Evolutionary conservation across 2,888 invertebrate genomes (phyloP), one percentile per base, ranked within the genome.

Genomic region (Sceliomorpha sp.): DNA sequence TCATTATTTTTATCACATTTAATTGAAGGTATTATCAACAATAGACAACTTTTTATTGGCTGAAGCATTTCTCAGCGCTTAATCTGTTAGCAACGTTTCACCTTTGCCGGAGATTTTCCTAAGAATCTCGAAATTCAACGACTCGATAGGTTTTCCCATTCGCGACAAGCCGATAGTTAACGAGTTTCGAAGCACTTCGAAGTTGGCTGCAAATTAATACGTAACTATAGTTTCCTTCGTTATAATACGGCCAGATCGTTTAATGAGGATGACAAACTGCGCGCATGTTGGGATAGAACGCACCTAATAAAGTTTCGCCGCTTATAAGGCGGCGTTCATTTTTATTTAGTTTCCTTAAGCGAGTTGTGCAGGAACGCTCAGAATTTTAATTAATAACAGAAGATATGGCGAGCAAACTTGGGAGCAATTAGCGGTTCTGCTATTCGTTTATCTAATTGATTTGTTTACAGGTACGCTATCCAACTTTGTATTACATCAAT

Each of bases 171-270:
- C 20, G 24, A 20, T 17, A 39, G 39, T 24, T 39, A 39, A 39
- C 39, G 39, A 39, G 39, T 39, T 39, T 10, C n/a, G 10, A 15
- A 20, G 20, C 7, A 17, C 15, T 39, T 20, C 20, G 20, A 39
- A 39, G 17, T 39, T 39, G 10, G 20, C 20, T 39, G 20, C 39
- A 39, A 39, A 39, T 39, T 39, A 39, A 39, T 39, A 17, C 10
- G 39, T 15, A 8, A 15, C 36, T 39, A 39, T 39, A 39, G 39
- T 39, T 20, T 9, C 20, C 10, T 8, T 39, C 24, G 39, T 39
- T 39, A 39, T 39, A 39, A 39, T 10, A 24, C 20, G 17, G 24
- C 10, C 24, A 20, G 10, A 17, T 39, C n/a, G 15, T 15, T n/a
- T 20, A 39, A 39, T 17, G 10, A 39, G 20, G 20, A 39, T 24